Evolutionary conservation across 2,888 invertebrate genomes (phyloP).

Genomic region (Catonia carolina): DNA sequence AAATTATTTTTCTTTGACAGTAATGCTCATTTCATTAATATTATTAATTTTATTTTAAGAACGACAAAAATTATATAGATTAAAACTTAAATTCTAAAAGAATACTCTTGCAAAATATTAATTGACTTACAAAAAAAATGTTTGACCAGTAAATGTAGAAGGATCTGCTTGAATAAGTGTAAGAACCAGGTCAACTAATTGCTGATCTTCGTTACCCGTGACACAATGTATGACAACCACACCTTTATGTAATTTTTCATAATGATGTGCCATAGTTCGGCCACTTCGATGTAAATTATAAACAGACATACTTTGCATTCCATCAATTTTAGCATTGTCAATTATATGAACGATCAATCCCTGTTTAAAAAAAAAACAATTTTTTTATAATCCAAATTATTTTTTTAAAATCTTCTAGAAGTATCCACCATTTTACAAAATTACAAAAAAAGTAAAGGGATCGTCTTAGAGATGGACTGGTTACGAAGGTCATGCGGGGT

Average conservation of each 20-base stretch:
- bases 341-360: constrained; percentile 36
- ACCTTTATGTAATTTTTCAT: constrained; percentile 36
- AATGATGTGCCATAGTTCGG: constrained; percentile 34
- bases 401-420: too few relatives aligned
- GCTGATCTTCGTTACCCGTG: constrained; percentile 31
- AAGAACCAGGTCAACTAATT: constrained; percentile 33
- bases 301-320: constrained; percentile 34
- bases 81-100: too few relatives aligned
- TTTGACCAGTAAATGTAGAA: constrained; percentile 36
- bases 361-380: constrained; percentile 22
- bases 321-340: constrained; percentile 33
- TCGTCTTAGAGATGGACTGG: too few relatives aligned
- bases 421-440: background rate
- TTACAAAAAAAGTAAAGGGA: background rate
- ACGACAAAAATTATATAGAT: too few relatives aligned
- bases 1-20: too few relatives aligned
- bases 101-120: too few relatives aligned
- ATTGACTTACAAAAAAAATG: constrained; percentile 33
- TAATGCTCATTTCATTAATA: too few relatives aligned
- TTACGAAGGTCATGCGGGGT: too few relatives aligned
- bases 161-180: constrained; percentile 33
- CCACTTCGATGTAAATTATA: constrained; percentile 36
- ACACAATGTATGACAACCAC: constrained; percentile 36
- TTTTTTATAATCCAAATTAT: background rate
- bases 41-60: too few relatives aligned